Evolutionary conservation across 2,113 vertebrate genomes (phyloP).

Genomic region (Melanocharis versteri): DNA sequence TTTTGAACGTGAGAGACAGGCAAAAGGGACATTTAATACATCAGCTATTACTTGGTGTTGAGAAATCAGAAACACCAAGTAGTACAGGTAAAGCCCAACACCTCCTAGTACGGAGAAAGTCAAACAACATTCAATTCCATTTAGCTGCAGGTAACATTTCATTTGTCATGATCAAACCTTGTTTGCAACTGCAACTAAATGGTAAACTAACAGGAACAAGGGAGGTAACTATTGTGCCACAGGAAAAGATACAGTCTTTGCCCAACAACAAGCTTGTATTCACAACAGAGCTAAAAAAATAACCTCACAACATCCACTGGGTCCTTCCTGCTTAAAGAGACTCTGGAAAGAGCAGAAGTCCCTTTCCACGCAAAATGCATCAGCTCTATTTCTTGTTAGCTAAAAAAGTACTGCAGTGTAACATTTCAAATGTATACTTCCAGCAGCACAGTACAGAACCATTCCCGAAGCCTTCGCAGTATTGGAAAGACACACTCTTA

Average conservation of each 20-base stretch:
- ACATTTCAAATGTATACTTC: background rate
- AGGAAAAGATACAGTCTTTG: background rate
- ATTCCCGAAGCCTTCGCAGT: background rate
- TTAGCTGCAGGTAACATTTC: background rate
- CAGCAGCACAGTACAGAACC: background rate
- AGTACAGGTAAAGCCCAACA: background rate
- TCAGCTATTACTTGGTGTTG: background rate
- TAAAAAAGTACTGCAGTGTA: background rate
- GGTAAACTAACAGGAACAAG: background rate
- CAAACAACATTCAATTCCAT: background rate
- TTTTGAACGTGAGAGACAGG: background rate
- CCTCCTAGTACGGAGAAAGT: background rate
- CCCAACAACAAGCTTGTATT: background rate
- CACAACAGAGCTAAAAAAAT: background rate
- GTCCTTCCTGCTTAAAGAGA: background rate
- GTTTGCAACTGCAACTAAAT: background rate
- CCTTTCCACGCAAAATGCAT: background rate
- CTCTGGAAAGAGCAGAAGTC: background rate
- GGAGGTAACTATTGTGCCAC: background rate
- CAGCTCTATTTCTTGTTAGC: background rate
- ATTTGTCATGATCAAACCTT: rapidly evolving
- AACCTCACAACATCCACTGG: background rate
- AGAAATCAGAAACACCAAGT: background rate
- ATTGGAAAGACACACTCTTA: background rate
- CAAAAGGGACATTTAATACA: background rate